Evolutionary conservation across 2,797 vertebrate genomes (phyloP).

Genomic region (Pelobates cultripes): DNA sequence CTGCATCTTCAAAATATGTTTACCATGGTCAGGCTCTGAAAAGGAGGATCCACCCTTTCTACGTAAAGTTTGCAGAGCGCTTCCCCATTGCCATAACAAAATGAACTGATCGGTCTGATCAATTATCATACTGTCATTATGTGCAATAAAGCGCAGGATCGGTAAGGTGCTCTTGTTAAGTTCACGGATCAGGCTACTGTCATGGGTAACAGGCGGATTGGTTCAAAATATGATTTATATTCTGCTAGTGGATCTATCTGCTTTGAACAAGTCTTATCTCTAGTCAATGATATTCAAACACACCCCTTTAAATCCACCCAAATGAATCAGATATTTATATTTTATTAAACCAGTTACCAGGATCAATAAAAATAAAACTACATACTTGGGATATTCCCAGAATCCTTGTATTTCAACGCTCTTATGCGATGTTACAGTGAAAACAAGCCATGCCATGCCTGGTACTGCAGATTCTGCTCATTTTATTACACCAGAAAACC

Average conservation of each 20-base stretch:
- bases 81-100: neutral
- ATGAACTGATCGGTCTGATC: neutral
- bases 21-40: constrained; percentile 27
- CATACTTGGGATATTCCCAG: neutral
- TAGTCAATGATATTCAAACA: neutral
- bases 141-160: neutral
- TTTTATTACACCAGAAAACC: constrained; percentile 6
- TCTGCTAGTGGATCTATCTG: neutral
- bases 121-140: neutral
- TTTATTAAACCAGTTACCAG: neutral
- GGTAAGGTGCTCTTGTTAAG: neutral
- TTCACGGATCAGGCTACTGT: neutral
- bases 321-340: too few species aligned
- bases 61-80: constrained; percentile 34
- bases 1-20: constrained; percentile 16
- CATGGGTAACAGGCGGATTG: neutral
- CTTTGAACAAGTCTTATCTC: neutral
- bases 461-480: constrained; percentile 2
- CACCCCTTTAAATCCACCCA: neutral
- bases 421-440: neutral
- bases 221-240: neutral
- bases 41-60: constrained; percentile 35
- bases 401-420: neutral
- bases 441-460: neutral
- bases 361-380: neutral